Evolutionary conservation across 2,797 vertebrate species (phyloP).

Genomic region (Moxostoma hubbsi): DNA sequence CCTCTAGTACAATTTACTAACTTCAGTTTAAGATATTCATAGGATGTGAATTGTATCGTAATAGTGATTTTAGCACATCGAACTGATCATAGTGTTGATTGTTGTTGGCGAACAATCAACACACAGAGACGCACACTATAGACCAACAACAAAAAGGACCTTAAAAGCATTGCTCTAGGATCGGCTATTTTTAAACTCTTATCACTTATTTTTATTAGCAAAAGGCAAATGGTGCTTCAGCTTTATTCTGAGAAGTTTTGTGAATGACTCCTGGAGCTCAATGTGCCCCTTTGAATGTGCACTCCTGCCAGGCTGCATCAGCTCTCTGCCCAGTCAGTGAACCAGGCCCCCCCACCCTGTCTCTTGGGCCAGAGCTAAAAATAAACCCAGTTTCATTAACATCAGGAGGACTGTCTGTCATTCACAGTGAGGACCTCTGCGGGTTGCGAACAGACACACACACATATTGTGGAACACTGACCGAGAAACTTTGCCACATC

Average conservation of each 20-base stretch:
- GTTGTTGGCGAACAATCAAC: too few relatives aligned
- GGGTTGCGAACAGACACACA: slow-evolving; percentile 9
- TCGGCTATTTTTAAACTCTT: neutral
- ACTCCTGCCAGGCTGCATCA: slow-evolving; percentile 49
- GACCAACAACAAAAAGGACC: too few relatives aligned
- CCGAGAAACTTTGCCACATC: slow-evolving; percentile 86
- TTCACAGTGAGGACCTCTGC: slow-evolving; percentile 35
- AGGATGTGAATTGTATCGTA: too few relatives aligned
- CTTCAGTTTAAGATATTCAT: too few relatives aligned
- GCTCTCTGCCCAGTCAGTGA: slow-evolving; percentile 40
- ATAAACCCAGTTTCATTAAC: slow-evolving; percentile 55
- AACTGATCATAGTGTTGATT: too few relatives aligned
- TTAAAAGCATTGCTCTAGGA: neutral
- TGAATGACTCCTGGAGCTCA: neutral
- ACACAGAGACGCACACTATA: too few relatives aligned
- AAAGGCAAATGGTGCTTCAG: slow-evolving; percentile 11
- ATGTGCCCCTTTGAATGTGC: slow-evolving; percentile 14
- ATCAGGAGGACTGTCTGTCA: slow-evolving; percentile 56
- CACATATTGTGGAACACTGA: slow-evolving; percentile 66
- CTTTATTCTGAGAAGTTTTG: slow-evolving; percentile 3
- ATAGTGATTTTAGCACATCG: too few relatives aligned
- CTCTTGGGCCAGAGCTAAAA: slow-evolving; percentile 50
- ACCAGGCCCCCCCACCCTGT: slow-evolving; percentile 19
- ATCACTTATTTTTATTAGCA: slow-evolving; percentile 1
- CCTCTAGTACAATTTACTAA: too few relatives aligned